Evolutionary conservation across 2,797 vertebrate genomes (phyloP), one percentile per base, ranked within the genome.

Genomic region (Arctocebus calabarensis): DNA sequence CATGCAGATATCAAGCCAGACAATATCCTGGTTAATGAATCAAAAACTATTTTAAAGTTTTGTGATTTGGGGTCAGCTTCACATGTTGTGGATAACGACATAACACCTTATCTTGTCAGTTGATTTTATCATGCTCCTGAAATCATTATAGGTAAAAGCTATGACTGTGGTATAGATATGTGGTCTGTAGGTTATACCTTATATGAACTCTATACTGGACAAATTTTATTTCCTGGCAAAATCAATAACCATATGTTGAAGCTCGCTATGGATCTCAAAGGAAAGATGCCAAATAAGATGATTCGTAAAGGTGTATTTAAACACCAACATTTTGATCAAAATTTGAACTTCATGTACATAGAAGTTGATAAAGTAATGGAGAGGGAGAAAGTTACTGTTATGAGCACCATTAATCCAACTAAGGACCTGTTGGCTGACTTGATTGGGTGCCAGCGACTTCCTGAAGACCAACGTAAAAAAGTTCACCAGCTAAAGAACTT

Each of bases 221-320:
- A 99, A 98, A 99, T 99, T 98, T 98, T 99, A 82, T 99, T 99
- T 97, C 99, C 99, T 74, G 99, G 99, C 79, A 99, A 99, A 98
- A 99, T 99, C 94, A 99, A 99, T 99, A 99, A 99, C 97, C 99
- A 99, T 97, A 99, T 99, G 99, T 98, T 99, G 97, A 99, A 99
- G 98, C 99, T 99, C 62, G 99, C 99, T 22, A 99, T 99, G 99
- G 99, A 99, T 98, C 99, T 99, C 96, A 99, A 99, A 99, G 99
- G 99, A 98, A 99, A 99, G 98, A 99, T 99, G 99, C 99, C 99
- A 97, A 99, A 99, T 99, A 99, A 99, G 99, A n/a, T n/a, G n/a
- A n/a, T n/a, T n/a, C n/a, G n/a, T n/a, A n/a, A n/a, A n/a, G n/a
- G n/a, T n/a, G n/a, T n/a, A n/a, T n/a, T n/a, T n/a, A n/a, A n/a